Conservation (phyloP, 2,113 vertebrate species). For the Sinocyclocheilus maitianheensis region DNA sequence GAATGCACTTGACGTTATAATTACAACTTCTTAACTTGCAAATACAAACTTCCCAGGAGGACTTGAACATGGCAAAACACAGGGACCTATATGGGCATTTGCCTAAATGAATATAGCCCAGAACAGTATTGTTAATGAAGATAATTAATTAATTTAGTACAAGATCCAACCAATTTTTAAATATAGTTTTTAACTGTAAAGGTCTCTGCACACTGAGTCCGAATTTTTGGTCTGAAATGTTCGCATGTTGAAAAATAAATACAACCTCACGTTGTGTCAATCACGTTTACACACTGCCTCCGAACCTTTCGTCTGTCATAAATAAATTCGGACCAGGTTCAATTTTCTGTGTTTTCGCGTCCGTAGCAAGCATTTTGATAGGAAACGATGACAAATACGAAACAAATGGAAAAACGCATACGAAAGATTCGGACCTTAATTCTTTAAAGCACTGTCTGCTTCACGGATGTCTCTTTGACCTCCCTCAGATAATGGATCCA, state of each 20-base stretch:
- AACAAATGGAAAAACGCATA: too few relatives aligned
- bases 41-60: neutral
- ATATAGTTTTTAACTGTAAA: neutral
- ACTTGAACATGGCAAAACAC: neutral
- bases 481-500: neutral
- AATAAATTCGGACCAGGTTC: too few relatives aligned
- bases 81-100: neutral
- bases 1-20: neutral
- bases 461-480: conserved; percentile 6
- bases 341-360: too few relatives aligned
- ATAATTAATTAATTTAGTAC: neutral
- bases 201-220: too few relatives aligned
- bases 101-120: neutral
- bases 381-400: too few relatives aligned
- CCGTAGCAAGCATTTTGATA: too few relatives aligned
- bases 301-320: too few relatives aligned
- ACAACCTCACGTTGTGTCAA: too few relatives aligned
- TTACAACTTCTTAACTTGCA: neutral
- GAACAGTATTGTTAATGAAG: neutral
- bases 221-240: too few relatives aligned
- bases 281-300: too few relatives aligned
- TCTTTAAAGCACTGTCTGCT: neutral
- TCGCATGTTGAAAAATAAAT: too few relatives aligned
- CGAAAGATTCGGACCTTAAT: too few relatives aligned
- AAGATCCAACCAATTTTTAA: neutral